A percentile compares a stretch with the other conserved stretches of the same genome.
These are phyloP conservation scores for Sibirionetta formosa DNA, from an alignment of 2,797 vertebrate species.

Conservation along the genomic window DNA sequence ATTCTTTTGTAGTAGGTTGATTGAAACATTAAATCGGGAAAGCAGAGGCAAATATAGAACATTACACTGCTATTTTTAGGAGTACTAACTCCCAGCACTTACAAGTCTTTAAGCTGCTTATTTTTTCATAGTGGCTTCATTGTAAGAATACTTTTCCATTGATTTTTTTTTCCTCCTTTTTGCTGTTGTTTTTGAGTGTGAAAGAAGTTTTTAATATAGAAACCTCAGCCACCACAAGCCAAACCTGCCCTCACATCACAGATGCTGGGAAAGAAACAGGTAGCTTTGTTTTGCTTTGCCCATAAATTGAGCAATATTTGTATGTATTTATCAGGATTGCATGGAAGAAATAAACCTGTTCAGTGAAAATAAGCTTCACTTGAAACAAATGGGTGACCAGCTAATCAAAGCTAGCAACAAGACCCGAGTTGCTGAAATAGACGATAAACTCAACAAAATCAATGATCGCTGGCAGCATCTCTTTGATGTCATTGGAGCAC, in stretches of 20 bases:
- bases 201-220: neutral
- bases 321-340: conserved; percentile 88
- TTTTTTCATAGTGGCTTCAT: conserved; percentile 3
- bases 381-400: conserved; percentile 93
- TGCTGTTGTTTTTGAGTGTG: neutral
- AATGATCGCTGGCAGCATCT: conserved; percentile 95
- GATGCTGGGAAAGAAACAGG: neutral
- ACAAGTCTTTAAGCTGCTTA: conserved; percentile 22
- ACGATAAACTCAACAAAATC: conserved; percentile 92
- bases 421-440: conserved; percentile 88
- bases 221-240: neutral
- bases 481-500: conserved; percentile 92
- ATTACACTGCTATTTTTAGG: conserved; percentile 5
- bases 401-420: conserved; percentile 92
- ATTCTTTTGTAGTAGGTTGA: neutral
- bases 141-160: neutral
- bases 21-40: conserved; percentile 8
- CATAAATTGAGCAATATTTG: conserved; percentile 25
- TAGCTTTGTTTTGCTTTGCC: neutral
- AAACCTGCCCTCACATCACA: neutral
- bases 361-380: conserved; percentile 92
- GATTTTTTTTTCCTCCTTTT: neutral
- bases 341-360: conserved; percentile 97
- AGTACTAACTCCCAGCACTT: neutral
- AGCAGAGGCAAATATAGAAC: neutral